Evolutionary conservation across 2,113 vertebrate genomes (phyloP).

Genomic region (Mohoua ochrocephala): DNA sequence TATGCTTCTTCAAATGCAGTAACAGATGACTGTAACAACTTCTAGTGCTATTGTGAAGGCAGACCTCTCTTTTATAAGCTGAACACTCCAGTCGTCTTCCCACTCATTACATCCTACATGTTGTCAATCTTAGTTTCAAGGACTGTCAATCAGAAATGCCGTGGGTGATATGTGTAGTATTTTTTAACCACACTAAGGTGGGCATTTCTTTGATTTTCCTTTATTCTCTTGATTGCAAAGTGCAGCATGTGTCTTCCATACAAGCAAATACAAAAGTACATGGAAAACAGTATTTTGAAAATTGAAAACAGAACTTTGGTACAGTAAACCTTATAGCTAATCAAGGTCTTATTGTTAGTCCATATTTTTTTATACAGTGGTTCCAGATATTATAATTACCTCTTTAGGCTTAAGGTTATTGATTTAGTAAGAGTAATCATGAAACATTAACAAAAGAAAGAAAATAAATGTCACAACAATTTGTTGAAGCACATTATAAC

Average conservation of each 20-base stretch:
- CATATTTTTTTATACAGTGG: background rate
- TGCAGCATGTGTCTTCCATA: background rate
- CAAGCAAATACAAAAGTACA: constrained; percentile 17
- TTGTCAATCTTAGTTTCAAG: constrained; percentile 58
- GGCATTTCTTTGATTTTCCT: constrained; percentile 41
- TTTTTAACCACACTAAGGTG: constrained; percentile 19
- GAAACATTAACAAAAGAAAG: background rate
- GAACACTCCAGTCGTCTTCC: constrained; percentile 39
- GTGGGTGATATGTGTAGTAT: background rate
- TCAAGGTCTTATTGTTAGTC: constrained; percentile 23
- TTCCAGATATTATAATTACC: background rate
- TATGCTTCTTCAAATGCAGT: background rate
- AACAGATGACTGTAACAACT: constrained; percentile 33
- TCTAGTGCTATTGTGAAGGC: constrained; percentile 37
- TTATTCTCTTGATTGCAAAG: constrained; percentile 57
- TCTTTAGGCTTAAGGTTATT: background rate
- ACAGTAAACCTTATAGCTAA: background rate
- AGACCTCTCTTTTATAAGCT: constrained; percentile 38
- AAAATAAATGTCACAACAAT: background rate
- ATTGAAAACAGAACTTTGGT: constrained; percentile 11
- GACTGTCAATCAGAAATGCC: constrained; percentile 44
- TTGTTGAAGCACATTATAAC: background rate
- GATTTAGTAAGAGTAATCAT: background rate
- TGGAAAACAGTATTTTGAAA: constrained; percentile 42
- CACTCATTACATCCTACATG: constrained; percentile 55